Base-by-base conservation (phyloP, 2,888 invertebrate genomes). In the Bombyx huttoni region DNA sequence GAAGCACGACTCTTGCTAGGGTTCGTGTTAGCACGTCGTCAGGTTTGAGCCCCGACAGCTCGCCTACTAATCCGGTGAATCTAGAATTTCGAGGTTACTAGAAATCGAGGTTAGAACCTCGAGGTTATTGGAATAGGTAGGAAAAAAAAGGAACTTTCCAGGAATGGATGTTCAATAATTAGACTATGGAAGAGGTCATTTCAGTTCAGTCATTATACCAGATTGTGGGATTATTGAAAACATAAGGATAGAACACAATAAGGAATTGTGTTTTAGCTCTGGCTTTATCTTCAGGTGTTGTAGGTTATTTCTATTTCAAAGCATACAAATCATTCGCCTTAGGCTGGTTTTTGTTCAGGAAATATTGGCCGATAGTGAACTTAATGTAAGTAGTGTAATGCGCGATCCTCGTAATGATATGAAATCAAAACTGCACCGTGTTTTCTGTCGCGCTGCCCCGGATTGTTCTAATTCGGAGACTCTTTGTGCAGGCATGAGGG, bases 211-310 rank as follows among this genome's bases (percentile, higher is more conserved):
- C 96, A 96, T 75, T 97, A 96, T 77, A 91, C 91, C 54, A 91
- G 96, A 64, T 87, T 97, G 65, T 96, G 96, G 96, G 90, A 91
- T 69, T 92, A 94, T 63, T 97, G 97, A n/a, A n/a, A n/a, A n/a
- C n/a, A n/a, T n/a, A n/a, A n/a, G n/a, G n/a, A n/a, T n/a, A 82
- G 90, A 90, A 80, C 78, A 79, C 82, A 85, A 81, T 70, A 86
- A 78, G 70, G 81, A 85, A 58, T 68, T 88, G 65, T 89, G 89
- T 75, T 74, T 73, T 68, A 86, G 89, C 73, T 70, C 82, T 58
- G 83, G 90, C 47, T 96, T 96, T 81, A 91, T 95, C 53, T 91
- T 92, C 52, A 91, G 90, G 58, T 93, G 95, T 83, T 97, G 96
- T 85, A 91, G 90, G 72, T 85, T 95, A 62, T 96, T 96, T 78